Base-by-base conservation (phyloP, 2,797 vertebrate species). In the Myripristis jacobus region DNA sequence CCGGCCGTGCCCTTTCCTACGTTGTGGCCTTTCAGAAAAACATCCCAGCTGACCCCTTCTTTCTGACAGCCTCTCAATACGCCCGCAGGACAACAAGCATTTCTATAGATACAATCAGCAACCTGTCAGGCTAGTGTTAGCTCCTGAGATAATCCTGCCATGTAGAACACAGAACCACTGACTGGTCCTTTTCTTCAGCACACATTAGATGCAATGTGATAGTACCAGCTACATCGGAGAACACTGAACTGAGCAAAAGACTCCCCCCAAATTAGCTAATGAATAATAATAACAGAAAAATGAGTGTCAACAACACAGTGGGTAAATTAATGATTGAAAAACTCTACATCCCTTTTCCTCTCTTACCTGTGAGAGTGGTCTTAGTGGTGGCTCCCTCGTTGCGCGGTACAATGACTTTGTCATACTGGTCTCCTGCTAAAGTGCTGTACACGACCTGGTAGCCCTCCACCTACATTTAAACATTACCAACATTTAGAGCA, bases 401-500 rank as follows among this genome's bases (percentile, higher is more conserved):
- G 3, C 93, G 94, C 0, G 95, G 95, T 22, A 98, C 95, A 29
- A 95, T 89, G 60, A 98, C 90, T 84, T 97, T 97, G 1, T 98
- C 95, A 75, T 99, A 99, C 84, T 96, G 96, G 86, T 98, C 97
- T 24, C 97, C 98, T 0, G 98, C 96, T 81, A 99, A 91, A 22
- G 97, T 99, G 93, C 97, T 99, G 88, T 97, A 99, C 25, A 99
- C 96, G 50, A 99, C 94, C 80, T 94, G 95, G 92, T 99, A 99
- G 58, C 91, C 92, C 48, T 96, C 96, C 0, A 94, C 96, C 92
- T 93, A 16, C 16, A 75, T 52, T 66, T 6, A 66, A 66, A 81
- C 24, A 80, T 1, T 27, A 53, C 24, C 21, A 27, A 53, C 9
- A n/a, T 16, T 11, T 18, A 29, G 3, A 4, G 8, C 18, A n/a